Evolutionary conservation across 1,140 invertebrate species (phyloP).

Genomic region (Zaprionus vittiger): DNA sequence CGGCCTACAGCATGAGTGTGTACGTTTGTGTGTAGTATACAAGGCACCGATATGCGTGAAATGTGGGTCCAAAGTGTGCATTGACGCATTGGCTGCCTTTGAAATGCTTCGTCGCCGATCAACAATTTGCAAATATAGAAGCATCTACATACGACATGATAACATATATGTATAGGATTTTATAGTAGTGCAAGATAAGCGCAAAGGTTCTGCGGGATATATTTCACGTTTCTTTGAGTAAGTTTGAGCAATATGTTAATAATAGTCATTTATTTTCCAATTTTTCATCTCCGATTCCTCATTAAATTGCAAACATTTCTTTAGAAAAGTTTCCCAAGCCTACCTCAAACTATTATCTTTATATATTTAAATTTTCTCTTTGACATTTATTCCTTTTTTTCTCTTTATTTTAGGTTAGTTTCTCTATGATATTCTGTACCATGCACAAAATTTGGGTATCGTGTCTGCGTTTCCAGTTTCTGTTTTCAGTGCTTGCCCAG

Average conservation of each 20-base stretch:
- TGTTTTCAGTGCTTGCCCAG: not conserved
- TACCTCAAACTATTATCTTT: not conserved
- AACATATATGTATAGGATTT: not conserved
- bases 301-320: too few species aligned
- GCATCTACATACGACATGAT: not conserved
- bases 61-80: slow-evolving; percentile 49
- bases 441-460: slow-evolving; percentile 13
- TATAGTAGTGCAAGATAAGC: slow-evolving; percentile 9
- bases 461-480: not conserved
- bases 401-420: not conserved
- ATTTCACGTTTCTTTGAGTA: not conserved
- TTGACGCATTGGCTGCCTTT: slow-evolving; percentile 54
- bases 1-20: not conserved
- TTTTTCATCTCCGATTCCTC: too few species aligned
- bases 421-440: not conserved
- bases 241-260: too few species aligned
- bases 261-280: too few species aligned
- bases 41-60: slow-evolving; percentile 27
- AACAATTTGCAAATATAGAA: slow-evolving; percentile 37
- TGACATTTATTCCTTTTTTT: not conserved
- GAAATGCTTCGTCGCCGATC: slow-evolving; percentile 53
- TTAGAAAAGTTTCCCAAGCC: not conserved
- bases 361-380: too few species aligned
- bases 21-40: not conserved
- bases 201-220: not conserved